These are phyloP conservation scores for Pyxicephalus adspersus DNA, from an alignment of 2,113 vertebrate species.

Conservation along the genomic window DNA sequence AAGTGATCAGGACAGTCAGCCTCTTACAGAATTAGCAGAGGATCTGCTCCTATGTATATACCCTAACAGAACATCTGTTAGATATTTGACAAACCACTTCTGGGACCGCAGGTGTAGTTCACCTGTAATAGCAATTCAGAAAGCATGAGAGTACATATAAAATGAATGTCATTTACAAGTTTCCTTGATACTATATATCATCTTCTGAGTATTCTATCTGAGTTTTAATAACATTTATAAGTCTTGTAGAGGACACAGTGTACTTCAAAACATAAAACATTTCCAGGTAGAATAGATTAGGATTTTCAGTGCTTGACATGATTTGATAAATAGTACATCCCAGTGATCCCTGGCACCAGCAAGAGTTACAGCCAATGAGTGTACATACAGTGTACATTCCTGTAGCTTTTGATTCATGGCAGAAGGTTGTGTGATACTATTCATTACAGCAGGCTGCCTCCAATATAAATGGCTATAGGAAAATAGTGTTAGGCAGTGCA, in stretches of 20 bases:
- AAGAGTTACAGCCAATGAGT: conserved; percentile 6
- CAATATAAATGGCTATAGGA: not conserved
- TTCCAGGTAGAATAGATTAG: conserved; percentile 7
- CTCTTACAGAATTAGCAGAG: too few species aligned
- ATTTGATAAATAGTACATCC: conserved; percentile 19
- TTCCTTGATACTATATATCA: conserved; percentile 11
- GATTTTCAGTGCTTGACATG: conserved; percentile 13
- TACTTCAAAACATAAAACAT: conserved; percentile 17
- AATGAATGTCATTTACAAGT: not conserved
- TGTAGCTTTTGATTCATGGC: conserved; percentile 12
- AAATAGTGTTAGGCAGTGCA: not conserved
- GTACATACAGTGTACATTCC: not conserved
- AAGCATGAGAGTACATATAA: not conserved
- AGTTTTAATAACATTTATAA: conserved; percentile 3
- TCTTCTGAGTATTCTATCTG: not conserved
- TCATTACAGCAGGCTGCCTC: not conserved
- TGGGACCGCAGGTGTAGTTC: not conserved
- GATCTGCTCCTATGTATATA: not conserved
- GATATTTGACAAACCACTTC: not conserved
- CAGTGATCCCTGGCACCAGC: conserved; percentile 6
- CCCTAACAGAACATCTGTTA: not conserved
- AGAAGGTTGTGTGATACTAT: conserved; percentile 2
- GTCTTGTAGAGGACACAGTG: conserved; percentile 24
- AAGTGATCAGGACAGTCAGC: too few species aligned
- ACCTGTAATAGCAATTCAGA: not conserved